Percentiles rank a stretch among this genome's conserved stretches.
phyloP scores from a whole-genome alignment of 2,113 vertebrate species.

The Nibea albiflora region DNA sequence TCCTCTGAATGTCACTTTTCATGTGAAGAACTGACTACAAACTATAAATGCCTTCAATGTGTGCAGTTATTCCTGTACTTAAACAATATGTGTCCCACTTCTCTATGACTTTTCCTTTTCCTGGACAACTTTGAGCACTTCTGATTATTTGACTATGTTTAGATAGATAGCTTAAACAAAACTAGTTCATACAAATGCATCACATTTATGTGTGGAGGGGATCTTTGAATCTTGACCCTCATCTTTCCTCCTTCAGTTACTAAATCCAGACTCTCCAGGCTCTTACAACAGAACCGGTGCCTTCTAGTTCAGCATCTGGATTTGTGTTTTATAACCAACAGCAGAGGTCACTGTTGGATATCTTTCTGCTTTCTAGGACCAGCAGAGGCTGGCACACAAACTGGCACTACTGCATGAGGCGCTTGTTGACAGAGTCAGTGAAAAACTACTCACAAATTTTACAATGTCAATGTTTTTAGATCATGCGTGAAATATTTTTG shows the following conservation, averaged over 20 bases:
- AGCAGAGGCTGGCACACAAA: background rate
- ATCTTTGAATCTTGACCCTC: background rate
- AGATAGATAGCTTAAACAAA: too few relatives aligned
- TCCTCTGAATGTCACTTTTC: too few relatives aligned
- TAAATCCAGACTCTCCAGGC: background rate
- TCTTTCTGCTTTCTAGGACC: slow-evolving; percentile 19
- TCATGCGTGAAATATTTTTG: background rate
- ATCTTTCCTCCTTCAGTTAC: background rate
- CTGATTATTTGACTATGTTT: too few relatives aligned
- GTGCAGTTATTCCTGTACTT: too few relatives aligned
- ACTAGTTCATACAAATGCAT: too few relatives aligned
- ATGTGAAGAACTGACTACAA: background rate
- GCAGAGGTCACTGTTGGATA: slow-evolving; percentile 76
- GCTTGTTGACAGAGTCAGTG: background rate
- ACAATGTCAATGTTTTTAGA: background rate
- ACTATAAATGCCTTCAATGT: too few relatives aligned
- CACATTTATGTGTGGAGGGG: too few relatives aligned
- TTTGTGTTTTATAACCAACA: slow-evolving; percentile 30
- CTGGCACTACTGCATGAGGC: too few relatives aligned
- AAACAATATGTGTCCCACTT: too few relatives aligned
- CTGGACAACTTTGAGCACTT: too few relatives aligned
- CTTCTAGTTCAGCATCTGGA: background rate
- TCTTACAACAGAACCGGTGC: background rate
- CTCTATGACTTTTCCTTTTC: too few relatives aligned
- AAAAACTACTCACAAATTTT: background rate